Evolutionary conservation across 2,113 vertebrate species (phyloP), one percentile per base, ranked within the genome.

Genomic region (Equus quagga): DNA sequence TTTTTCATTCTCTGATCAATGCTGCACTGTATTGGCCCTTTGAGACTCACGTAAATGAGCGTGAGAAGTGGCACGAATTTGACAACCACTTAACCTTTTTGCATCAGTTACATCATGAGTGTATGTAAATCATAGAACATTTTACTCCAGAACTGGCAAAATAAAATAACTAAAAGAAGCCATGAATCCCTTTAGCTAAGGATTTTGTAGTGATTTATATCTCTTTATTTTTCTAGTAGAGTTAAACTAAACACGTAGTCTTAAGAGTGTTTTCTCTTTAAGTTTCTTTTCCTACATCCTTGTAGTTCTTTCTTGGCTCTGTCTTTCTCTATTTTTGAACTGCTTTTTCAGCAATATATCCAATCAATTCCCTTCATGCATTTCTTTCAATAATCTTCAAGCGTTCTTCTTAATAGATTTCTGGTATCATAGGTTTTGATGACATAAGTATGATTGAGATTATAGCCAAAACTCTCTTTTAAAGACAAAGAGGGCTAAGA

Each of bases 171-270:
- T 33, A 49, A 65, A 62, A 49, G 21, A 41, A 5, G 36, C 11
- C n/a, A 88, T 83, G 18, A 56, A 56, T 46, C 13, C 8, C 24
- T 89, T 92, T 62, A 15, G 0, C 62, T 73, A 49, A 51, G 36
- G 9, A 51, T 49, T 76, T 23, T 21, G 56, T 76, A 44, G 19
- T 46, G 3, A 62, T 28, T 70, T 78, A 31, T 49, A 31, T 49
- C 11, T 72, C 94, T 60, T 49, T 84, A 15, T 33, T 97, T 88
- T 92, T 26, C 44, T 6, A 88, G 28, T 95, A 83, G 67, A 41
- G 6, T n/a, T 51, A 90, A 90, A 46, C 41, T 62, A 87, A 93
- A 14, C 44, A 75, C 3, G 11, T 81, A 1, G 9, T 80, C 62
- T 54, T 73, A n/a, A 73, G 36, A 70, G 18, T 75, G n/a, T 81